Evolutionary conservation across 1,140 invertebrate genomes (phyloP).

Genomic region (Trialeurodes vaporariorum): DNA sequence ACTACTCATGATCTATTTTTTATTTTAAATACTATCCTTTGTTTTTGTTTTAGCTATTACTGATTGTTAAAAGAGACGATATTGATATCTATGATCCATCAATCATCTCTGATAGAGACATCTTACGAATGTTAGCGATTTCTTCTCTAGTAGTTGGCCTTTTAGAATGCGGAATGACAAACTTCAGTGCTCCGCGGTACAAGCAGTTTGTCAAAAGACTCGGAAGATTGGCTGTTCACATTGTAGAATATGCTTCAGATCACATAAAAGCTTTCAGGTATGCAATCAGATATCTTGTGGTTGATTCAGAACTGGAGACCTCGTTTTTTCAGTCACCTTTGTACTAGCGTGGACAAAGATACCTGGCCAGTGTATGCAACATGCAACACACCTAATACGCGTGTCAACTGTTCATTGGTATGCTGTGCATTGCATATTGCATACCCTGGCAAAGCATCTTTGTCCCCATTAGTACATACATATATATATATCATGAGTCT

Average conservation of each 20-base stretch:
- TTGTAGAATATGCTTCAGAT: constrained; percentile 61
- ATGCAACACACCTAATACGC: no score
- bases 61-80: constrained; percentile 25
- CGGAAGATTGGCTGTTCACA: constrained; percentile 54
- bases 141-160: constrained; percentile 49
- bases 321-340: background rate
- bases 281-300: background rate
- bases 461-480: no score
- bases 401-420: no score
- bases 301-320: background rate
- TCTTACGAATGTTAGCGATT: constrained; percentile 58
- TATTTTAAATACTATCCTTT: no score
- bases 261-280: constrained; percentile 48
- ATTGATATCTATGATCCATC: constrained; percentile 43
- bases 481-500: no score
- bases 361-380: no score
- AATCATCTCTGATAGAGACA: constrained; percentile 44
- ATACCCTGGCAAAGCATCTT: no score
- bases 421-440: no score
- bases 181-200: constrained; percentile 52
- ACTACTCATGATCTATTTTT: no score
- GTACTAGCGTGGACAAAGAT: no score
- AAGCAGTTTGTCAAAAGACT: constrained; percentile 57
- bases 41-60: constrained; percentile 29
- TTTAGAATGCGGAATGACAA: constrained; percentile 51